A percentile compares a stretch with the other conserved stretches of the same genome.
These are phyloP conservation scores for Clepsis dumicolana DNA, from an alignment of 2,888 invertebrate genomes.

Conservation along the genomic window DNA sequence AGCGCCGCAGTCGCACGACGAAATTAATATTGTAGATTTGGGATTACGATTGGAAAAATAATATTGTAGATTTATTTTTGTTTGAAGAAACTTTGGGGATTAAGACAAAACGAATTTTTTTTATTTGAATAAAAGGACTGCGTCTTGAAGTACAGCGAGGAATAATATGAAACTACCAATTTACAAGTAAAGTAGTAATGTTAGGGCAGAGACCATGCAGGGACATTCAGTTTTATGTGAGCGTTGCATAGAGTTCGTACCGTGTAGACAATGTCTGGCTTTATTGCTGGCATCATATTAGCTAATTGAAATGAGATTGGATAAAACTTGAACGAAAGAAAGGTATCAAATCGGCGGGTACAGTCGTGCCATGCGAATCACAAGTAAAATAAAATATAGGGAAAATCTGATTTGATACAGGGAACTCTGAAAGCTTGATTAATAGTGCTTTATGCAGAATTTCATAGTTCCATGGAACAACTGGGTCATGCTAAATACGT, in stretches of 20 bases:
- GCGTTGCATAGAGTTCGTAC: neutral
- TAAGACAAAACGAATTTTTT: neutral
- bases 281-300: neutral
- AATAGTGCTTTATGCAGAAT: too few species aligned
- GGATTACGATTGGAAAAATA: too few species aligned
- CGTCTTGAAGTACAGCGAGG: neutral
- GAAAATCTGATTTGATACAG: neutral
- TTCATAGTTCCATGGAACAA: too few species aligned
- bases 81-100: too few species aligned
- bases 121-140: neutral
- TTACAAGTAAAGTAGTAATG: neutral
- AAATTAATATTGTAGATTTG: too few species aligned
- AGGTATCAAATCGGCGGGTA: neutral
- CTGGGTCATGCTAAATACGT: too few species aligned
- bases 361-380: neutral
- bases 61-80: too few species aligned
- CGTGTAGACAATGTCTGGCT: neutral
- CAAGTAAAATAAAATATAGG: neutral
- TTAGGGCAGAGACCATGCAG: slow-evolving; percentile 1
- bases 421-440: too few species aligned
- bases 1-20: too few species aligned
- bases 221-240: slow-evolving; percentile 5
- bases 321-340: neutral
- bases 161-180: slow-evolving; percentile 27
- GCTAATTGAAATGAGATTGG: neutral